Base-by-base conservation (phyloP, 2,797 vertebrate species). In the Gymnothorax reevesii region DNA sequence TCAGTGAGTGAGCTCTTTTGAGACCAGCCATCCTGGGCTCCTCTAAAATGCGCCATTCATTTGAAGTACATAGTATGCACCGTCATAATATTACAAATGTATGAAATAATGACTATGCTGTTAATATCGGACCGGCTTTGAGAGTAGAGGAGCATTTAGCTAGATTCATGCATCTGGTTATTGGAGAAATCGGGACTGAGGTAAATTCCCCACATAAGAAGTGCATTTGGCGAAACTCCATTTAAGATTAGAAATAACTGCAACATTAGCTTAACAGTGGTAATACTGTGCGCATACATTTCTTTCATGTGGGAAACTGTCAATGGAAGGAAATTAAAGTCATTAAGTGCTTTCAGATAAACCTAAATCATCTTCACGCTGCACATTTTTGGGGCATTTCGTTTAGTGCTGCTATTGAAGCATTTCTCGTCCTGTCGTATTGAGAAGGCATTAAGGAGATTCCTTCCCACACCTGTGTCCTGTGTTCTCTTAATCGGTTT, bases 1-100 rank as follows among this genome's bases (percentile, higher is more conserved):
- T 90, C 93, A 92, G 98, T 99, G 92, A 97, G 98, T 94, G 17
- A 52, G 15, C 77, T 9, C 52, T 55, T 55, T 2, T 54, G 5
- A 20, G 33, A 15, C 73, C 73, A 0, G 4, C 69, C 33, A 42
- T 42, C 0, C 25, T 69, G 9, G 4, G 27, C 7, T 75, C 27
- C 33, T 12, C 75, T 79, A 73, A 73, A 80, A 80, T 15, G n/a
- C 27, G 49, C 73, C 15, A 12, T 79, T 52, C n/a, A 79, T 22
- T n/a, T 55, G 2, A n/a, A 80, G 20, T 25, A 20, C 17, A n/a
- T 80, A n/a, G 73, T 55, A n/a, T 54, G 52, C 52, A 55, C 0
- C 17, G 12, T 22, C 17, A n/a, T n/a, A n/a, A n/a, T 79, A 79
- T 79, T 79, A 20, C 7, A 4, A 54, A 79, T 79, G 33, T 54